phyloP scores from a whole-genome alignment of 2,888 invertebrate species.

The Epiblema foenella region DNA sequence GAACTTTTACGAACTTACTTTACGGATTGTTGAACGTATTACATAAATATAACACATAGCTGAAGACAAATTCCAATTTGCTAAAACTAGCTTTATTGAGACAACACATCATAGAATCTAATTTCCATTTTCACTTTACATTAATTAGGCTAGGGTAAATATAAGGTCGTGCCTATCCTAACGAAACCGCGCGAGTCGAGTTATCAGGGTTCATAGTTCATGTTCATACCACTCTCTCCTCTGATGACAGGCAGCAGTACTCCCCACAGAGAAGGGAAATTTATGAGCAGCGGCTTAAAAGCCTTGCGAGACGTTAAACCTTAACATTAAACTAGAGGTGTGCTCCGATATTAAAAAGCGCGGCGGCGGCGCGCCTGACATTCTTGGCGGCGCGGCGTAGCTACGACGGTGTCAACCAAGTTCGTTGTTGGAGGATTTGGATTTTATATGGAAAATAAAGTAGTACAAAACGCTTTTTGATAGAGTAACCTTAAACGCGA shows the following conservation, averaged over 20 bases:
- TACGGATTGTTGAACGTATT: background rate
- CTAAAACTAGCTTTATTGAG: background rate
- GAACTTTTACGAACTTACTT: background rate
- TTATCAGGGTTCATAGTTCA: slow-evolving; percentile 19
- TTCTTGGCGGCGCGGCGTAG: too few species aligned
- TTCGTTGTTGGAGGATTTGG: too few species aligned
- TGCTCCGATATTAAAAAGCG: too few species aligned
- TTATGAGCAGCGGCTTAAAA: slow-evolving; percentile 34
- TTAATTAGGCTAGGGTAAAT: background rate
- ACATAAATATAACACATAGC: background rate
- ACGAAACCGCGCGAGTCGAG: background rate
- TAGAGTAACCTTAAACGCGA: too few species aligned
- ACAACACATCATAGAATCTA: background rate
- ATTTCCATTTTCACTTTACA: background rate
- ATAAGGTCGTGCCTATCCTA: background rate
- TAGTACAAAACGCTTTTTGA: too few species aligned
- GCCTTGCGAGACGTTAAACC: slow-evolving; percentile 29
- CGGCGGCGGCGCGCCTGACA: too few species aligned
- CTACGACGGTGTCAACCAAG: too few species aligned
- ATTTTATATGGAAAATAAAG: too few species aligned
- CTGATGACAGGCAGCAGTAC: slow-evolving; percentile 10
- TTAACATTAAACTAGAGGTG: too few species aligned
- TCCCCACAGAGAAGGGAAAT: slow-evolving; percentile 14
- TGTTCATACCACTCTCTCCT: background rate
- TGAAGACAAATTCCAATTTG: background rate